Evolutionary conservation across 2,797 vertebrate species (phyloP), one percentile per base, ranked within the genome.

Genomic region (Eleutherodactylus coqui): DNA sequence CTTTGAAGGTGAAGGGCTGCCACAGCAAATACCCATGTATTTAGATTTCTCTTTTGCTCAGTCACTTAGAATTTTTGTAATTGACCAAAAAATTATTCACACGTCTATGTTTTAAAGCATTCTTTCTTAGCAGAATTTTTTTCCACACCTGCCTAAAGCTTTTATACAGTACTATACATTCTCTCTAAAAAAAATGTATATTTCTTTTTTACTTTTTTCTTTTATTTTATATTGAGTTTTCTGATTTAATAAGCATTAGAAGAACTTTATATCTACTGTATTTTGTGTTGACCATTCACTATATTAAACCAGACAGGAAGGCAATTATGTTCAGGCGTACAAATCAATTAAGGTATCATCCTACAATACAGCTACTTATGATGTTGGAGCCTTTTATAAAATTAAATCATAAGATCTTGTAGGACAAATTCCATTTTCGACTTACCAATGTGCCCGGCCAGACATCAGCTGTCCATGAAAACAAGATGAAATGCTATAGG

Each of bases 341-440:
- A 41, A 73, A 45, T 73, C n/a, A 73, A 73, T 73, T 45, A n/a
- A n/a, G 41, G 11, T 73, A n/a, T 70, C 29, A n/a, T n/a, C 41
- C 41, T 70, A n/a, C 36, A 41, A 41, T 70, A 45, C 70, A 73
- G 27, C 24, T 6, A 41, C 21, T 43, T 27, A 41, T 24, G 3
- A 45, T 16, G 67, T 69, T 6, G 2, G 11, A n/a, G 5, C 70
- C 70, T 45, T 70, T 70, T 41, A 41, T 13, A 41, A 70, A 41
- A 69, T 24, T 19, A 24, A 8, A 70, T 41, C 24, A 45, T 43
- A 14, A 6, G n/a, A 73, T 2, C 70, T 41, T 21, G 45, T 73
- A 27, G 70, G 41, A 73, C 11, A 32, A 32, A 29, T 64, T 64
- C 27, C 27, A 64, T 64, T 32, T 34, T 13, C 34, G 27, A 64